Percentiles rank a stretch among this genome's conserved stretches.
phyloP scores from a whole-genome alignment of 53 echinoderm and acorn worm species.

The Pentamera pediparva region DNA sequence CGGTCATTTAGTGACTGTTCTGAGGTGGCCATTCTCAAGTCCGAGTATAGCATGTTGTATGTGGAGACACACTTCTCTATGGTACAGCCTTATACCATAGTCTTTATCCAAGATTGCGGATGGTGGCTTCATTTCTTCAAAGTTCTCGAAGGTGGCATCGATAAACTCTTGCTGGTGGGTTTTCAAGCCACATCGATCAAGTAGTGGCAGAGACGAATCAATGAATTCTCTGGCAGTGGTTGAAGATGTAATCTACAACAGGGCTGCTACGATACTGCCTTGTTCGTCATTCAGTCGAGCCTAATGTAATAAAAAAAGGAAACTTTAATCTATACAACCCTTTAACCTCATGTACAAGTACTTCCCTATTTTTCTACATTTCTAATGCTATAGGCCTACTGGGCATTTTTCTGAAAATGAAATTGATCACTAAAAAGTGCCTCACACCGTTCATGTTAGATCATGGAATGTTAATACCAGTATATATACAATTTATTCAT shows the following conservation, averaged over 20 bases:
- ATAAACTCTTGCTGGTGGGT: neutral
- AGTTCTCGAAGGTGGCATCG: neutral
- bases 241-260: neutral
- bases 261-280: neutral
- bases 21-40: no score
- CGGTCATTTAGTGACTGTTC: no score
- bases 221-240: slow-evolving; percentile 1
- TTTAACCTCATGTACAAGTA: neutral
- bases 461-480: neutral
- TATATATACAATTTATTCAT: no score
- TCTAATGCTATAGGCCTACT: no score
- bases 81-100: no score
- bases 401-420: no score
- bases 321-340: neutral
- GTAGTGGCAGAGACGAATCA: neutral
- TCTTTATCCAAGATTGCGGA: neutral
- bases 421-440: neutral
- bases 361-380: neutral
- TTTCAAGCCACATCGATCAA: neutral
- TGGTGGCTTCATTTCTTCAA: neutral
- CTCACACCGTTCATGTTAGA: neutral
- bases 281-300: neutral
- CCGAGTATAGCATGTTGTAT: no score
- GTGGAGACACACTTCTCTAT: no score
- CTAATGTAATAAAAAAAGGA: neutral